Base-by-base conservation (phyloP, 2,797 vertebrate species). In the Bryconaethiops microstoma region DNA sequence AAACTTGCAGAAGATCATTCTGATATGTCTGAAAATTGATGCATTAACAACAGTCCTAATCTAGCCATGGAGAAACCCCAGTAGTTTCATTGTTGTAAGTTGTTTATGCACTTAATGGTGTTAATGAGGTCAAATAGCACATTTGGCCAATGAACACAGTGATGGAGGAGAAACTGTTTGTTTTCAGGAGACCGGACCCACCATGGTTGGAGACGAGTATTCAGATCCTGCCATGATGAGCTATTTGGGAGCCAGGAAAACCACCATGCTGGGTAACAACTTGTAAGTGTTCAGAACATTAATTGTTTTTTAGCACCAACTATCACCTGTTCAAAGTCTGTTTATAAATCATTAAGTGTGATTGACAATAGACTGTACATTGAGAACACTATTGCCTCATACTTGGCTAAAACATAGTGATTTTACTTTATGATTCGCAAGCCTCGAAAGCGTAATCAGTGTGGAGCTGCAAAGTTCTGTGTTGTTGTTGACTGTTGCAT, bases 201-300 rank as follows among this genome's bases (percentile, higher is more conserved):
- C 98, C 67, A 96, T 96, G 88, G 97, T 99, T 81, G 98, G 98
- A 0, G 97, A 99, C 1, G 96, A 97, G 87, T 87, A 93, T 65
- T 98, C 98, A 0, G 97, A 99, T 86, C 93, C 94, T 52, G 85
- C 74, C 70, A 86, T 98, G 84, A 99, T 99, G 97, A 92, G 81
- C 82, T 95, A 96, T 88, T 90, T 99, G 82, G 98, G 96, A 83
- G 97, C 97, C 78, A 93, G 83, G 2, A 97, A 96, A 93, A 96
- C 94, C 80, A 95, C 86, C 17, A 84, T 95, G 83, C 91, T 96
- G 89, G 98, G 98, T 23, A 99, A 99, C 92, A 96, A 99, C 88
- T 99, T 99, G 98, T 99, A 91, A 97, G 98, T 96, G 85, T 52
- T 59, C 45, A 25, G 21, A 72, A 72, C 4, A 7, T 39, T 29